phyloP scores from a whole-genome alignment of 2,113 vertebrate genomes.

The Anser brachyrhynchus region DNA sequence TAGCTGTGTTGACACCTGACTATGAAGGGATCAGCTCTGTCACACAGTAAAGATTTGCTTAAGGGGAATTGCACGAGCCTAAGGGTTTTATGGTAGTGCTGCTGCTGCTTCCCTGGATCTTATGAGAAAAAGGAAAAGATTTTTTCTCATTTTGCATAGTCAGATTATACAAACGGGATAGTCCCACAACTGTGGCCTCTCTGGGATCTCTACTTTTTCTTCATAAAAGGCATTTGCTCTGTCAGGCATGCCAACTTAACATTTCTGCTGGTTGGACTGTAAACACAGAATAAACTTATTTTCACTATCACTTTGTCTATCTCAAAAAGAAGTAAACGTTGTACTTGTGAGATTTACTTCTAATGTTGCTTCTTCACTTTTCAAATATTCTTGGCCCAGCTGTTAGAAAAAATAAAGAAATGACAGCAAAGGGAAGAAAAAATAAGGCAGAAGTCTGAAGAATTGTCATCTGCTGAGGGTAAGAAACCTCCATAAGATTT shows the following conservation, averaged over 20 bases:
- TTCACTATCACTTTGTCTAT: not conserved
- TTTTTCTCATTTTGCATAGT: not conserved
- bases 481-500: not conserved
- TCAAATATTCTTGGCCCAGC: not conserved
- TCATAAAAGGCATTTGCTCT: not conserved
- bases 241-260: not conserved
- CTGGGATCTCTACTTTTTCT: not conserved
- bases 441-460: not conserved
- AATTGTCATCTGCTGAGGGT: not conserved
- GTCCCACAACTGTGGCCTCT: too few relatives aligned
- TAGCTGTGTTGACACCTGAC: not conserved
- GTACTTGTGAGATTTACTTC: not conserved
- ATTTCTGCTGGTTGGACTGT: not conserved
- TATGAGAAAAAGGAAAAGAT: not conserved
- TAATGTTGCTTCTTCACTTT: not conserved
- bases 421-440: not conserved
- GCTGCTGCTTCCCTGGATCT: not conserved
- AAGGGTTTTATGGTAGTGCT: not conserved
- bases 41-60: not conserved
- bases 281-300: not conserved
- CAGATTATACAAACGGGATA: not conserved
- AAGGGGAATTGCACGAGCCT: not conserved
- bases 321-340: not conserved
- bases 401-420: not conserved
- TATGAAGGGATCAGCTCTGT: rapidly evolving